These are phyloP conservation scores for Trachelipus rathkii DNA, from an alignment of 1,140 invertebrate genomes.

Conservation along the genomic window DNA sequence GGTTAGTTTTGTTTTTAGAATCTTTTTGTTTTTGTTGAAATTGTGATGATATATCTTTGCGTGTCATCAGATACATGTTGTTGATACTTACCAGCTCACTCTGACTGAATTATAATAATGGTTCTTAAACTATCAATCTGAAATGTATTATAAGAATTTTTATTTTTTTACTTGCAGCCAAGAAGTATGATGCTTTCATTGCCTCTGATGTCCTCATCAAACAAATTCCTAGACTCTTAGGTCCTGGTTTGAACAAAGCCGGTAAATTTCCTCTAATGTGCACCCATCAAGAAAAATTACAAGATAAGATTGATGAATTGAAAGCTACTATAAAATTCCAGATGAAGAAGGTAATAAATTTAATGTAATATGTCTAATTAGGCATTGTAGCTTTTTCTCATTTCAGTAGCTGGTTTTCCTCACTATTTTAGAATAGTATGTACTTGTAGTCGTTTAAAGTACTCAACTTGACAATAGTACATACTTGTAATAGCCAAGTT, in stretches of 20 bases:
- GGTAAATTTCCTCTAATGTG: constrained; percentile 99
- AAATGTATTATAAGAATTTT: constrained; percentile 18
- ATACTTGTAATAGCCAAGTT: too few relatives aligned
- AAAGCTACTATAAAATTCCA: constrained; percentile 99
- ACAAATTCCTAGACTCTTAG: constrained; percentile 96
- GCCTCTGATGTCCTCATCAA: constrained; percentile 98
- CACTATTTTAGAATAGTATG: too few relatives aligned
- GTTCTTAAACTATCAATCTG: background rate
- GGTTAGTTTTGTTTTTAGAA: constrained; percentile 61
- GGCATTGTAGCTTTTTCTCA: too few relatives aligned
- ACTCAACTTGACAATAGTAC: too few relatives aligned
- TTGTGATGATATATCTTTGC: constrained; percentile 22
- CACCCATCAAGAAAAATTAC: constrained; percentile 93
- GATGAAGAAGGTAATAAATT: constrained; percentile 98
- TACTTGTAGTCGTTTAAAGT: too few relatives aligned
- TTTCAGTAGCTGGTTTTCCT: too few relatives aligned
- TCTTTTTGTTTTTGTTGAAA: background rate
- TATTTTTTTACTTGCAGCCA: constrained; percentile 60
- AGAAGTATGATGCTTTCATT: constrained; percentile 96
- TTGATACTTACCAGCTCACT: constrained; percentile 40
- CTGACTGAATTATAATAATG: constrained; percentile 23
- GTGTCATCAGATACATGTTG: constrained; percentile 25
- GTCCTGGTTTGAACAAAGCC: constrained; percentile 98
- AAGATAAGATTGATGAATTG: constrained; percentile 93
- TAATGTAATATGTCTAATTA: background rate